Percentiles rank a stretch among this genome's conserved stretches.
These are phyloP conservation scores for Araneus ventricosus DNA, from an alignment of 1,140 invertebrate species.

Conservation along the genomic window DNA sequence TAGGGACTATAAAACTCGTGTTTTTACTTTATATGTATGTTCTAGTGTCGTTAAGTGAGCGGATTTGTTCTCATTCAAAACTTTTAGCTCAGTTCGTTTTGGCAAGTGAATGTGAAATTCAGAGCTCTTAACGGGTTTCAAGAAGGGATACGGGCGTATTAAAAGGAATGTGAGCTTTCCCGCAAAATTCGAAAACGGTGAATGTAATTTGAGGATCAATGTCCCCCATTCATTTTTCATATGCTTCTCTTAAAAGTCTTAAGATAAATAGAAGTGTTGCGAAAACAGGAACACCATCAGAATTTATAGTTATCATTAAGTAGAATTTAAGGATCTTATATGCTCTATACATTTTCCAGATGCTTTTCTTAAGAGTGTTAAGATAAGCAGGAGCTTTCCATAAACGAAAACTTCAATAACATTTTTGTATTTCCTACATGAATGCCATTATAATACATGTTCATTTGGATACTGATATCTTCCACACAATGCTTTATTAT, in stretches of 20 bases:
- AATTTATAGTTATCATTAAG: no score
- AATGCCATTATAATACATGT: no score
- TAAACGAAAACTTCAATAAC: no score
- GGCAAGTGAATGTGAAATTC: neutral
- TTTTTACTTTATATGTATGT: slow-evolving; percentile 31
- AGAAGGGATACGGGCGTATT: neutral
- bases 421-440: no score
- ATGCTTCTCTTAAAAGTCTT: neutral
- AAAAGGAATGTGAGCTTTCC: neutral
- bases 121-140: neutral
- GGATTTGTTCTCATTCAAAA: slow-evolving; percentile 14
- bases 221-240: neutral
- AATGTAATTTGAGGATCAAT: neutral
- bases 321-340: no score
- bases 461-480: no score
- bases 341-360: no score
- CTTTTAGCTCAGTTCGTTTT: slow-evolving; percentile 6
- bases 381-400: no score
- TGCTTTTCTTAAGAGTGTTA: no score
- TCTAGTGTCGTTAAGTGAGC: slow-evolving; percentile 19
- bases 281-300: neutral
- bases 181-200: neutral
- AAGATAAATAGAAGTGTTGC: neutral
- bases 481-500: no score
- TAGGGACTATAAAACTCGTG: slow-evolving; percentile 25